Evolutionary conservation across 2,888 invertebrate species (phyloP), one percentile per base, ranked within the genome.

Genomic region (Lithophane socia): DNA sequence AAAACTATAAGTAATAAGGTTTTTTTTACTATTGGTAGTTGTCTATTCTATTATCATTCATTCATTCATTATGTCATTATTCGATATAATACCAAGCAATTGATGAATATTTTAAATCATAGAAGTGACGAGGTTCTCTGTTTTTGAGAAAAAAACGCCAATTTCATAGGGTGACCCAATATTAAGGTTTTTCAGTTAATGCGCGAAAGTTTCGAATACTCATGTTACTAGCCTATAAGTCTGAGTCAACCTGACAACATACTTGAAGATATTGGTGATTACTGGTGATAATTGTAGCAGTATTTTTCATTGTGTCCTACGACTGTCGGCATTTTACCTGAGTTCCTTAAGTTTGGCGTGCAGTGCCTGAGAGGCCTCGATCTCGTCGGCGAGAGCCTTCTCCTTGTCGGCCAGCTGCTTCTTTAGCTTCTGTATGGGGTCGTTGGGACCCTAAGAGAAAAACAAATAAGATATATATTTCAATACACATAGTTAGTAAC

Each of bases 401-500:
- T 99, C 99, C 90, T 98, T 98, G 86, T 99, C 99, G 42, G 98
- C 98, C 49, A 99, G 95, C 93, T 99, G 99, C 88, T 98, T 99
- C 94, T 98, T 98, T 87, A 99, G 92, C 91, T 98, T 98, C 87
- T 98, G 98, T 83, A 99, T 97, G 1, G 99, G 98, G 93, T 99
- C 99, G 69, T 98, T 98, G 71, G 98, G 98, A 63, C 98, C 98
- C 97, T 98, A 91, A 44, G 44, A n/a, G 4, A 73, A 65, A 71
- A 0, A 76, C 3, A 37, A 82, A 42, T 13, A 47, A 37, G 37
- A 37, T 16, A 49, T 0, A 52, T 61, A 52, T 78, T 58, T 74
- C 10, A 24, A 49, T 49, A n/a, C 13, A 18, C 1, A 13, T 56
- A 29, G 0, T 64, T 18, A 7, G 16, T 13, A 56, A 13, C 29